Conservation (phyloP, 53 echinoderm and acorn worm genomes). For the Echinarachnius parma region DNA sequence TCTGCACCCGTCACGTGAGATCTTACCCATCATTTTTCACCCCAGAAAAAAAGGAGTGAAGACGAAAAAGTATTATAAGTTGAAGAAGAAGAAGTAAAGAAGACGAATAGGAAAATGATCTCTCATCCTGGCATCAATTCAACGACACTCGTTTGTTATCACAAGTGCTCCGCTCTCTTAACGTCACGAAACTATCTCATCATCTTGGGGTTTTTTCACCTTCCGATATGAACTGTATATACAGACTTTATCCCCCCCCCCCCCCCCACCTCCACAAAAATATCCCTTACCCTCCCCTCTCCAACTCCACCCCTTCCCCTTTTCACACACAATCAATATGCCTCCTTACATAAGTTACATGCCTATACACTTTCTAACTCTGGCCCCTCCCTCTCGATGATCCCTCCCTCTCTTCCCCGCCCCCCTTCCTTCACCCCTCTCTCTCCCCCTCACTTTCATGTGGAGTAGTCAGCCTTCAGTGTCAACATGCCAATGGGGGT, state of each 20-base stretch:
- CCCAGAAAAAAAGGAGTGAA: no score
- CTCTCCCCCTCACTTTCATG: background rate
- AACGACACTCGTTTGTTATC: slow-evolving; percentile 47
- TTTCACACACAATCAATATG: background rate
- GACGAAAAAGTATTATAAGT: no score
- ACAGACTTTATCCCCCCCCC: background rate
- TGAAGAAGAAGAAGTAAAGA: background rate
- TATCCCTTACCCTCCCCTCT: background rate
- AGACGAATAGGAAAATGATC: slow-evolving; percentile 1
- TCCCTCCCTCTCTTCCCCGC: background rate
- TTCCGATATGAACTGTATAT: slow-evolving; percentile 14
- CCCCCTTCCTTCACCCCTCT: background rate
- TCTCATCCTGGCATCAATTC: slow-evolving; percentile 12
- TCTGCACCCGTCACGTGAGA: slow-evolving; percentile 24
- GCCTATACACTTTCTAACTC: background rate
- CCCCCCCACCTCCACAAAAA: background rate
- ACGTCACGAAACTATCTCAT: slow-evolving; percentile 45
- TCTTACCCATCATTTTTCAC: no score
- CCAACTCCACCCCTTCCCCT: background rate
- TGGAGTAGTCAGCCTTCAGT: no score
- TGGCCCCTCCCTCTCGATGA: background rate
- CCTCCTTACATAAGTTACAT: background rate
- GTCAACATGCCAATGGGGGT: no score
- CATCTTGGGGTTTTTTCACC: slow-evolving; percentile 22
- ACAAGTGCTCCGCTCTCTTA: slow-evolving; percentile 44